phyloP scores from a whole-genome alignment of 2,888 invertebrate genomes.

The Agrotis ipsilon region DNA sequence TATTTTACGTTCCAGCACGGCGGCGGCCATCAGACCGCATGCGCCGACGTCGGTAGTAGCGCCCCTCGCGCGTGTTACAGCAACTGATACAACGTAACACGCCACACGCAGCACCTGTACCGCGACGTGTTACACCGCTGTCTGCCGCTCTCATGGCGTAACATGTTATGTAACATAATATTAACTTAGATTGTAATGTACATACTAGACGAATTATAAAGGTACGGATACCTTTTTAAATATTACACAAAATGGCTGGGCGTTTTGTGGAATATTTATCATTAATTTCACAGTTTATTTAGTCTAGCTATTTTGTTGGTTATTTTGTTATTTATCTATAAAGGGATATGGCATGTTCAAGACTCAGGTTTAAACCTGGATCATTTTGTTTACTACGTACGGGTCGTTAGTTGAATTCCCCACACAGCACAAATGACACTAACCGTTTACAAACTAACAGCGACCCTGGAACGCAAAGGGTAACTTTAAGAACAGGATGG shows the following conservation, averaged over 20 bases:
- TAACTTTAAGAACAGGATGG: too few relatives aligned
- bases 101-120: constrained; percentile 9
- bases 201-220: constrained; percentile 16
- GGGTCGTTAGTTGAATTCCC: too few relatives aligned
- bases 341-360: too few relatives aligned
- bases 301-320: too few relatives aligned
- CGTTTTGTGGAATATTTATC: constrained; percentile 31
- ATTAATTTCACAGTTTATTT: too few relatives aligned
- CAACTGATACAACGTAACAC: not conserved
- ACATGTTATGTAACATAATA: constrained; percentile 13
- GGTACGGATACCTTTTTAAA: not conserved
- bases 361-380: too few relatives aligned
- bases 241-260: constrained; percentile 26
- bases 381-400: too few relatives aligned
- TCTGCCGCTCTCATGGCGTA: constrained; percentile 31
- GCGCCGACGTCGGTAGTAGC: constrained; percentile 48
- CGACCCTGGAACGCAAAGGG: too few relatives aligned
- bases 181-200: constrained; percentile 32
- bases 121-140: constrained; percentile 15
- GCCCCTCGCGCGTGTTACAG: not conserved
- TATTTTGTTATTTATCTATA: too few relatives aligned
- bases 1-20: constrained; percentile 34
- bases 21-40: constrained; percentile 33
- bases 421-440: too few relatives aligned
- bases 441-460: too few relatives aligned